Evolutionary conservation across 2,113 vertebrate species (phyloP).

Genomic region (Salminus brasiliensis): DNA sequence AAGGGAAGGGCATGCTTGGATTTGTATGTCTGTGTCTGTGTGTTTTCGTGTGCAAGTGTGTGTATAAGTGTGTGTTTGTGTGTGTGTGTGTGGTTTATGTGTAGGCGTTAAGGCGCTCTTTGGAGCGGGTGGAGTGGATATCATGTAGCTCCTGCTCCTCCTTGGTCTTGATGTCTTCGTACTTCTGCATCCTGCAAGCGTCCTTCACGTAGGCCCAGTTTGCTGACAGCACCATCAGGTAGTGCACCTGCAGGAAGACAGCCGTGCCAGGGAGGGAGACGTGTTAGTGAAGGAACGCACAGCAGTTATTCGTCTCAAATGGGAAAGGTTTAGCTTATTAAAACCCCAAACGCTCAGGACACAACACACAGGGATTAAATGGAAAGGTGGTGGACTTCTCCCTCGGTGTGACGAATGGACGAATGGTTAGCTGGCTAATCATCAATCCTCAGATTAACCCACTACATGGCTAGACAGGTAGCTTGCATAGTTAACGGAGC

Average conservation of each 20-base stretch:
- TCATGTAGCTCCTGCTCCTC: constrained; percentile 99
- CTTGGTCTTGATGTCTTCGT: constrained; percentile 99
- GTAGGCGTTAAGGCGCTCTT: constrained; percentile 91
- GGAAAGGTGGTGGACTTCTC: neutral
- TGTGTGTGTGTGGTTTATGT: constrained; percentile 72
- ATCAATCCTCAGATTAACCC: too few species aligned
- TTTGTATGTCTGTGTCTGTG: constrained; percentile 29
- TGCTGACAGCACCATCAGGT: constrained; percentile 97
- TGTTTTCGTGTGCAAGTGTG: constrained; percentile 39
- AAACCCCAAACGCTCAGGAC: neutral
- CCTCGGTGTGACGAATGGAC: too few species aligned
- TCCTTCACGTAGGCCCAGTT: constrained; percentile 99
- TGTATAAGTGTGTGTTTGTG: constrained; percentile 72
- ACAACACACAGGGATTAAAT: neutral
- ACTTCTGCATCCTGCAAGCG: constrained; percentile 98
- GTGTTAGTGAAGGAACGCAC: constrained; percentile 33
- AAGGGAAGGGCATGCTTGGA: constrained; percentile 39
- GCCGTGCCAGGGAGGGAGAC: constrained; percentile 58
- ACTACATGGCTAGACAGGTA: neutral
- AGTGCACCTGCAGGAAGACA: constrained; percentile 92
- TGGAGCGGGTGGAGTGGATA: constrained; percentile 98
- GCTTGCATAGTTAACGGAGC: too few species aligned
- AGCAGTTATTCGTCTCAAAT: neutral
- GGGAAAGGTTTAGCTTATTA: constrained; percentile 18
- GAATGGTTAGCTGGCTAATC: too few species aligned